phyloP scores from a whole-genome alignment of 1,140 invertebrate genomes.

The Bicyclus anynana region DNA sequence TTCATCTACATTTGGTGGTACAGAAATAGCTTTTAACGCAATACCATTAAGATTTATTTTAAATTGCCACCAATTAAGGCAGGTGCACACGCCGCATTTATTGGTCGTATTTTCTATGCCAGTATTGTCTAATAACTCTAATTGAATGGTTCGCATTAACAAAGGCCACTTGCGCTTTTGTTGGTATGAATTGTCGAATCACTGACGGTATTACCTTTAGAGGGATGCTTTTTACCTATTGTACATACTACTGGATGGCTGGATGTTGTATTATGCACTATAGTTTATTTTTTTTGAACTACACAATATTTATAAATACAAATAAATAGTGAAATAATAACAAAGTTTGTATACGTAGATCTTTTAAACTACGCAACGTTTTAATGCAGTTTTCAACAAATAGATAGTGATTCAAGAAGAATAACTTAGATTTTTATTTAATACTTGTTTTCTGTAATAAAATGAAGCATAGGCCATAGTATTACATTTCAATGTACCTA shows the following conservation, averaged over 20 bases:
- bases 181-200: neutral
- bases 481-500: no score
- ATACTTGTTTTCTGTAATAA: no score
- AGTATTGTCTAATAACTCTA: neutral
- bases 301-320: no score
- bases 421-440: no score
- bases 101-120: constrained; percentile 39
- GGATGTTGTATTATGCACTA: no score
- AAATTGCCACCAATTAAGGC: constrained; percentile 31
- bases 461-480: no score
- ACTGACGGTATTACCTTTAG: neutral
- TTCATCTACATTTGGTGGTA: constrained; percentile 4
- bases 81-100: constrained; percentile 36
- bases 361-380: no score
- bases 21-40: constrained; percentile 11
- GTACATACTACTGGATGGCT: neutral
- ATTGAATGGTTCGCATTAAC: neutral
- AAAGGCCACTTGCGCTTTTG: neutral
- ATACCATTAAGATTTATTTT: constrained; percentile 25
- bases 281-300: no score
- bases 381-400: no score
- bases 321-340: no score
- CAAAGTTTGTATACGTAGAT: no score
- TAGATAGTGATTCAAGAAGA: no score
- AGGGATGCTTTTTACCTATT: neutral